Conservation (phyloP, 1,140 invertebrate species). For the Aporrectodea caliginosa region DNA sequence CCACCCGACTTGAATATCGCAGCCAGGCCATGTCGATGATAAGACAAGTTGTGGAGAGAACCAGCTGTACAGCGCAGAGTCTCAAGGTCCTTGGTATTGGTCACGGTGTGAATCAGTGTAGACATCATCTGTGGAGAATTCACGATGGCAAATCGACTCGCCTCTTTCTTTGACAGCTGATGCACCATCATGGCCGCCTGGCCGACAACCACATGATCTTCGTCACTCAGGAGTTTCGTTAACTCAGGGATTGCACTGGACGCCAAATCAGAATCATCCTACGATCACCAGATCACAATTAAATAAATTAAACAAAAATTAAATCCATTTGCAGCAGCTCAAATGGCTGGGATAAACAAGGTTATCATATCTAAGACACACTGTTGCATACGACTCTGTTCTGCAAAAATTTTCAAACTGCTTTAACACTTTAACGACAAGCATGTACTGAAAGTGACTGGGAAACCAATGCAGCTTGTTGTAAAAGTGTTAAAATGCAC, state of each 20-base stretch:
- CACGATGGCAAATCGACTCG: conserved; percentile 95
- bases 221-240: conserved; percentile 93
- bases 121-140: conserved; percentile 94
- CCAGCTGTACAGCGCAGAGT: conserved; percentile 85
- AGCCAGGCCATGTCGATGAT: conserved; percentile 89
- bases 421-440: too few species aligned
- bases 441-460: too few species aligned
- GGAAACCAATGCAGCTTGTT: too few species aligned
- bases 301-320: too few species aligned
- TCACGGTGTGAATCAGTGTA: conserved; percentile 81
- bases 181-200: conserved; percentile 99
- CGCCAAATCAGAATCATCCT: conserved; percentile 95
- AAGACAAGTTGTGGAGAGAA: conserved; percentile 93
- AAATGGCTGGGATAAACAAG: too few species aligned
- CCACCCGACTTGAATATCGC: conserved; percentile 98
- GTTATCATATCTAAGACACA: too few species aligned
- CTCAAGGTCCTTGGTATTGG: conserved; percentile 88
- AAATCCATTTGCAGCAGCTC: too few species aligned
- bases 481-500: too few species aligned
- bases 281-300: too few species aligned
- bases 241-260: conserved; percentile 95
- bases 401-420: too few species aligned
- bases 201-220: conserved; percentile 83
- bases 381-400: too few species aligned
- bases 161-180: conserved; percentile 96